phyloP scores from a whole-genome alignment of 2,113 vertebrate species.

The Patagioenas fasciata region DNA sequence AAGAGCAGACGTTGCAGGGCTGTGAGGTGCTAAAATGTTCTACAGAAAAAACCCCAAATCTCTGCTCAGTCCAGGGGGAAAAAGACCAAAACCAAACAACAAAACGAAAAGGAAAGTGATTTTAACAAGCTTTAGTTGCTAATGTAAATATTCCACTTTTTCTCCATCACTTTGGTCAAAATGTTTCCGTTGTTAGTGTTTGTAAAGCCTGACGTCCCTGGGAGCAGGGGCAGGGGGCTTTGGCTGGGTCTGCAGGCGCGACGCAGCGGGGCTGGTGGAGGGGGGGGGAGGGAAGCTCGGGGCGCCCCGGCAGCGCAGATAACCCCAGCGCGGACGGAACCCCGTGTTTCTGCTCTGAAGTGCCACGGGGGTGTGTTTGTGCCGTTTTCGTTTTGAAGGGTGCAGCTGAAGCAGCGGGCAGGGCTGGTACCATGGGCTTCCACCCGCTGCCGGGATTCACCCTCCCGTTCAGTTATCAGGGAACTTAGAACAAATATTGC shows the following conservation, averaged over 20 bases:
- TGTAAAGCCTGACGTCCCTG: neutral
- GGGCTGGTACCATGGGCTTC: accelerated
- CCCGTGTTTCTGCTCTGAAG: neutral
- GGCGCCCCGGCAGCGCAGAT: neutral
- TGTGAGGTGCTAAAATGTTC: neutral
- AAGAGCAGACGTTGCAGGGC: neutral
- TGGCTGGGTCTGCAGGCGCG: neutral
- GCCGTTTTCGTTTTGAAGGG: neutral
- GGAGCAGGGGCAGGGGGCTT: neutral
- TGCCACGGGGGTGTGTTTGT: neutral
- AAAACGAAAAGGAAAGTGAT: neutral
- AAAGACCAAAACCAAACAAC: neutral
- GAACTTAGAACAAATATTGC: neutral
- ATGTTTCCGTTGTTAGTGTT: neutral
- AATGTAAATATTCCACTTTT: neutral
- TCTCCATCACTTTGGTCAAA: neutral
- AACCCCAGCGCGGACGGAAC: neutral
- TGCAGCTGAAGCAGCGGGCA: neutral
- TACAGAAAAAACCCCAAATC: neutral
- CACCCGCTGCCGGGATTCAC: neutral
- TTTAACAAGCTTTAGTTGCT: neutral
- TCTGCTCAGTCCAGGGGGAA: neutral
- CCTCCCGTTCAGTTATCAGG: neutral
- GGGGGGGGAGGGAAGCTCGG: neutral
- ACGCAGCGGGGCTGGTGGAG: neutral